These are phyloP conservation scores for Lordiphosa andalusiaca DNA, from an alignment of 2,888 invertebrate species.

Conservation along the genomic window DNA sequence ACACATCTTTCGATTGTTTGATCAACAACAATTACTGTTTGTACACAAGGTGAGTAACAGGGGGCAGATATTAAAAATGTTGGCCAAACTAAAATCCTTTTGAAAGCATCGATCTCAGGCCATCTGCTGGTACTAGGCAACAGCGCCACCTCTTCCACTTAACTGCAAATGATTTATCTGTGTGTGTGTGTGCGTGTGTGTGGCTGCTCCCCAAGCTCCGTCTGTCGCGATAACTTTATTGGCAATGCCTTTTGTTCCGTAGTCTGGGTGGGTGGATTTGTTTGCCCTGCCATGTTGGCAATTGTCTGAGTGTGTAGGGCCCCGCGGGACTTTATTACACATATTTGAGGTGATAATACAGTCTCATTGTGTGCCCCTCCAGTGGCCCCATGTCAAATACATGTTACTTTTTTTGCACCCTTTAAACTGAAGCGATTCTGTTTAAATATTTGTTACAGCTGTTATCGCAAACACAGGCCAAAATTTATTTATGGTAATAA, in stretches of 20 bases:
- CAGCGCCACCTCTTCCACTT: slow-evolving; percentile 13
- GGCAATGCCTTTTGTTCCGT: slow-evolving; percentile 58
- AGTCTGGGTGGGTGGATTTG: slow-evolving; percentile 11
- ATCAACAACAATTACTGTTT: slow-evolving; percentile 38
- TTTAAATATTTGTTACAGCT: slow-evolving; percentile 67
- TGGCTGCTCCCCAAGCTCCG: slow-evolving; percentile 61
- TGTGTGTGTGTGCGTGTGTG: slow-evolving; percentile 29
- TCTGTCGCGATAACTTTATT: slow-evolving; percentile 67
- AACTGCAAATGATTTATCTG: slow-evolving; percentile 66
- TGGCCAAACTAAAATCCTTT: no score
- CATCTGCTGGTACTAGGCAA: no score
- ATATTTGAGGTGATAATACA: slow-evolving; percentile 74
- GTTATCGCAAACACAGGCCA: slow-evolving; percentile 52
- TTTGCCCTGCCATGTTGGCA: slow-evolving; percentile 34
- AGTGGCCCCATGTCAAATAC: slow-evolving; percentile 39
- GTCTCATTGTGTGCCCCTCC: slow-evolving; percentile 40
- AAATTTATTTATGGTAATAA: slow-evolving; percentile 47
- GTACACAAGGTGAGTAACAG: background rate
- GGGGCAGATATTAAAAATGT: no score
- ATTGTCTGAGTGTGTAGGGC: slow-evolving; percentile 16
- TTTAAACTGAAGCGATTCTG: slow-evolving; percentile 42
- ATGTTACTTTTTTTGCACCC: slow-evolving; percentile 17
- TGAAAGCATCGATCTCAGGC: no score
- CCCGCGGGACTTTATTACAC: slow-evolving; percentile 72
- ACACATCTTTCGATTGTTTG: slow-evolving; percentile 25